Conservation (phyloP, 2,113 vertebrate genomes). For the Motacilla tschutschensis region DNA sequence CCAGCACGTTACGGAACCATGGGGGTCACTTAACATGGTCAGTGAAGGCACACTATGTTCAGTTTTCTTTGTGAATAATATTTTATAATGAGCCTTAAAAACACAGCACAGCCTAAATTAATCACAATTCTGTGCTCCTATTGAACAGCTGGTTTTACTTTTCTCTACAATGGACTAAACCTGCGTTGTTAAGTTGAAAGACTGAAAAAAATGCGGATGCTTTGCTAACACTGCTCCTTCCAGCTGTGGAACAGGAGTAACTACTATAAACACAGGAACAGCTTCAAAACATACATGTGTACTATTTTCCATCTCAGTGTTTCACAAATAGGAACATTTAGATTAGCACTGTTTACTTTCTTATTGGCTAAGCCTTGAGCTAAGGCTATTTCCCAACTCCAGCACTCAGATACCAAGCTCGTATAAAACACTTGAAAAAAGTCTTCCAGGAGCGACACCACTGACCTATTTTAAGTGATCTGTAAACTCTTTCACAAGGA, state of each 20-base stretch:
- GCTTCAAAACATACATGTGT: slow-evolving; percentile 10
- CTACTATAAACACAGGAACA: slow-evolving; percentile 21
- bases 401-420: background rate
- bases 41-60: background rate
- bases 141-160: slow-evolving; percentile 16
- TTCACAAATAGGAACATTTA: slow-evolving; percentile 24
- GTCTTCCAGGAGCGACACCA: background rate
- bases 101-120: background rate
- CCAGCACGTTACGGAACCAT: background rate
- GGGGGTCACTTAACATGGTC: background rate
- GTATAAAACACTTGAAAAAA: background rate
- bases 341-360: slow-evolving; percentile 6
- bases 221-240: background rate
- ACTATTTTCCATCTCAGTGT: slow-evolving; percentile 20
- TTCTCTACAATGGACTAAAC: background rate
- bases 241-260: slow-evolving; percentile 14
- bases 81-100: background rate
- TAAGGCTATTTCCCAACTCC: slow-evolving; percentile 34
- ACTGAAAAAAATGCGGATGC: background rate
- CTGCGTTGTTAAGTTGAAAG: background rate
- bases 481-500: slow-evolving; percentile 35
- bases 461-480: slow-evolving; percentile 21
- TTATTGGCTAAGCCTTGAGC: background rate
- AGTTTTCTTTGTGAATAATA: background rate
- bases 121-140: background rate